Conservation (phyloP, 2,113 vertebrate genomes). For the Castor canadensis region DNA sequence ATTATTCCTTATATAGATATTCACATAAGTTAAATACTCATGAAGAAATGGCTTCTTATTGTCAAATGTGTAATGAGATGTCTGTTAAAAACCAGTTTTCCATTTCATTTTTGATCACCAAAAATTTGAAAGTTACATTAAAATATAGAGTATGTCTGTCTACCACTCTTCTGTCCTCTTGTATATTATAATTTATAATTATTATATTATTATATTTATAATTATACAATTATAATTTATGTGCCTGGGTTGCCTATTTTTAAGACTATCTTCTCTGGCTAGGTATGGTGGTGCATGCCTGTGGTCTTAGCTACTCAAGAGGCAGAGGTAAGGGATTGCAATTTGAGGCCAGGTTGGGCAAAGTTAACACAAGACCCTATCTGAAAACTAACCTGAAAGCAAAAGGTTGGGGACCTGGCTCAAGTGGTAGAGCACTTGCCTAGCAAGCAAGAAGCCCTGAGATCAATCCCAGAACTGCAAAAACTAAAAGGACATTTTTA, state of each 20-base stretch:
- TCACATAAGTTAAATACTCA: background rate
- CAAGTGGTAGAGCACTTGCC: no score
- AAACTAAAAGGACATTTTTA: background rate
- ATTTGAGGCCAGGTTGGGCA: no score
- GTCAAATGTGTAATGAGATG: background rate
- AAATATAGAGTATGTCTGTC: background rate
- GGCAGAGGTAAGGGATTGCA: no score
- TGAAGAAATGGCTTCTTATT: background rate
- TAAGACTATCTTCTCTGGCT: constrained; percentile 1
- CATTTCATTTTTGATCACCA: constrained; percentile 3
- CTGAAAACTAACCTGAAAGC: no score
- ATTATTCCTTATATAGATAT: background rate
- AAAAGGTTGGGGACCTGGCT: no score
- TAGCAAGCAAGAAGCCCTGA: no score
- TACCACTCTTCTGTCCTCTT: background rate
- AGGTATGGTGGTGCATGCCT: no score
- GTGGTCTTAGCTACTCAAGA: no score
- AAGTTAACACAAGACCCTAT: no score
- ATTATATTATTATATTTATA: constrained; percentile 1
- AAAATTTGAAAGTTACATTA: constrained; percentile 21
- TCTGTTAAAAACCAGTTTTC: background rate
- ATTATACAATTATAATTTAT: background rate
- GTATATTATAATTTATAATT: background rate
- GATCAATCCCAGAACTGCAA: no score
- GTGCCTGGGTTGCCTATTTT: background rate